Evolutionary conservation across 2,888 invertebrate species (phyloP), one percentile per base, ranked within the genome.

Genomic region (Rhagonycha lutea): DNA sequence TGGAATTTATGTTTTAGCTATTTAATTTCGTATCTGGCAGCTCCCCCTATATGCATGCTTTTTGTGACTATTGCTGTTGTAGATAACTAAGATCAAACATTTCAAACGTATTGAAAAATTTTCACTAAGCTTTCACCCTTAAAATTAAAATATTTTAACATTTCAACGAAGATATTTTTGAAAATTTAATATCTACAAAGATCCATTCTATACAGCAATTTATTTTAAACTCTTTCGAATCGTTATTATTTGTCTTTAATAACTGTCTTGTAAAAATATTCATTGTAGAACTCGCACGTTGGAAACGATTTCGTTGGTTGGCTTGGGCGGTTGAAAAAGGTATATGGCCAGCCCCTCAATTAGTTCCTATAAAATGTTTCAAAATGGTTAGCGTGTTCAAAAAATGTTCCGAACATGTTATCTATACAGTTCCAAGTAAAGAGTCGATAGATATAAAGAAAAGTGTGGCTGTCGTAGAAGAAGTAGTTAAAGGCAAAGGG

Each of bases 271-370:
- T n/a, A n/a, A 32, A 47, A n/a, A 14, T 65, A n/a, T 24, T 10
- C 11, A 24, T 69, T 70, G 23, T 68, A 86, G 87, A 86, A 24
- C 81, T 87, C 63, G 84, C 86, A 10, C 80, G 82, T 28, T 90
- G 89, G 89, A 89, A 89, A 81, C 78, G 85, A 7, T 86, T 86
- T 80, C 86, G 89, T 7, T 89, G 89, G 88, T 73, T 88, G 63
- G 84, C 86, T 60, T 90, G 89, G 89, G 89, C 89, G 3, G 84
- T 86, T 11, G 75, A 81, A 3, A 83, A 85, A 61, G 87, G 87
- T 2, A 74, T 86, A 9, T 82, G 85, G 78, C 79, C 83, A 8
- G 81, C 81, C 1, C 82, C 84, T 14, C 80, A 82, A 26, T 61
- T 75, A 5, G 70, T 80, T 7, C 82, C 83, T 0, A 83, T 85